These are phyloP conservation scores for Maniola hyperantus DNA, from an alignment of 2,888 invertebrate genomes.

Conservation along the genomic window DNA sequence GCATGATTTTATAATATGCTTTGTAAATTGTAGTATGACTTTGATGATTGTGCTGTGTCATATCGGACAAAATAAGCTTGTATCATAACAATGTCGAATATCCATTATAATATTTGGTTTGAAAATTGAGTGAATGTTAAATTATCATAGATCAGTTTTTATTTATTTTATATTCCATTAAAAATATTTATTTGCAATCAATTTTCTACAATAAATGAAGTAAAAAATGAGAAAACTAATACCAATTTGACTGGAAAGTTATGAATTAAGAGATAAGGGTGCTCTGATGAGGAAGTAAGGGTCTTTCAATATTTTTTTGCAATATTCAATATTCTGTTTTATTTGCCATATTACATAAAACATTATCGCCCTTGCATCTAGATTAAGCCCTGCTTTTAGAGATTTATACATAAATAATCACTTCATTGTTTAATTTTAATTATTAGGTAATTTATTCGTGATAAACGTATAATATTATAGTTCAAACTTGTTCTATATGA, in stretches of 20 bases:
- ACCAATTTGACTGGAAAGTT: too few relatives aligned
- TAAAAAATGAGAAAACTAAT: too few relatives aligned
- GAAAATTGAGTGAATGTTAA: conserved; percentile 18
- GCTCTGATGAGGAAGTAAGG: neutral
- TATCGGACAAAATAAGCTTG: too few relatives aligned
- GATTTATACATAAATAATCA: neutral
- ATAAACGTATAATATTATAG: too few relatives aligned
- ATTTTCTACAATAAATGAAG: too few relatives aligned
- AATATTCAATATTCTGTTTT: neutral
- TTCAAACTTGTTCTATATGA: too few relatives aligned
- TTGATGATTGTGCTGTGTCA: conserved; percentile 27
- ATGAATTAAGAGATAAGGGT: neutral
- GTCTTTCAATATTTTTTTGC: neutral
- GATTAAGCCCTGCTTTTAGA: conserved; percentile 5
- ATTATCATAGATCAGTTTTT: conserved; percentile 11
- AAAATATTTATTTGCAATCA: neutral
- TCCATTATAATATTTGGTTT: conserved; percentile 14
- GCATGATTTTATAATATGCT: conserved; percentile 38
- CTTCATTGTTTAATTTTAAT: neutral
- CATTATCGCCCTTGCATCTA: neutral
- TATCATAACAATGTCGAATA: neutral
- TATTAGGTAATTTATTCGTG: neutral
- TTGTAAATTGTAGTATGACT: conserved; percentile 42
- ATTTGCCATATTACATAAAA: neutral
- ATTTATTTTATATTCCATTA: neutral